Conservation (phyloP, 2,888 invertebrate genomes). For the Calameuta pallipes region DNA sequence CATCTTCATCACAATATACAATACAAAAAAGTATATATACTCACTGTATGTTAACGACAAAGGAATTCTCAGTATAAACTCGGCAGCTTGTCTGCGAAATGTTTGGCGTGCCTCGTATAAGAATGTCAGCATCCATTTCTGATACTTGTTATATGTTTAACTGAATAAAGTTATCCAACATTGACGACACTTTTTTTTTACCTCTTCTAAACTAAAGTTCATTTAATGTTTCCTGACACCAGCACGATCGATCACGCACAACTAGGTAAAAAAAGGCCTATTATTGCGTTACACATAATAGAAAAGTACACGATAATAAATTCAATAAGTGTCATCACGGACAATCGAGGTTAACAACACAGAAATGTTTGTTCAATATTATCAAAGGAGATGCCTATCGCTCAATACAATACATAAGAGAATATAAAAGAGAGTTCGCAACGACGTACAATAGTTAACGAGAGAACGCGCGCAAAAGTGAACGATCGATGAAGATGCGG, state of each 20-base stretch:
- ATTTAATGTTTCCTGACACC: neutral
- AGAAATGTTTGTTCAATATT: neutral
- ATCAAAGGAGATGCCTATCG: neutral
- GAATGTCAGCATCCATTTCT: neutral
- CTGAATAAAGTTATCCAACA: neutral
- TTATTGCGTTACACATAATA: neutral
- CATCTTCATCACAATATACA: neutral
- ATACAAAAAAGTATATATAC: neutral
- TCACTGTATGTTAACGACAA: neutral
- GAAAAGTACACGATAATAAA: neutral
- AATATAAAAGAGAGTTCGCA: neutral
- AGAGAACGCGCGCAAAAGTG: neutral
- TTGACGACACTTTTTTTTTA: neutral
- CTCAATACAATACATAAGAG: neutral
- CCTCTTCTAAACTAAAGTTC: neutral
- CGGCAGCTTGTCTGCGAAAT: neutral
- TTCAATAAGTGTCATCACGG: neutral
- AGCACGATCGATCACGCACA: neutral
- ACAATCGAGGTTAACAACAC: neutral
- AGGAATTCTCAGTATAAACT: neutral
- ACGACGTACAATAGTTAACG: neutral
- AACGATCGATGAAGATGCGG: constrained; percentile 19
- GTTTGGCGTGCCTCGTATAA: neutral
- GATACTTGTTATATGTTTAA: neutral
- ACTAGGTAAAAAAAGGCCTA: neutral